Evolutionary conservation across 30 jellyfish, hydroid and myxozoan genomes (phyloP).

Genomic region (Chrysaora quinquecirrha): DNA sequence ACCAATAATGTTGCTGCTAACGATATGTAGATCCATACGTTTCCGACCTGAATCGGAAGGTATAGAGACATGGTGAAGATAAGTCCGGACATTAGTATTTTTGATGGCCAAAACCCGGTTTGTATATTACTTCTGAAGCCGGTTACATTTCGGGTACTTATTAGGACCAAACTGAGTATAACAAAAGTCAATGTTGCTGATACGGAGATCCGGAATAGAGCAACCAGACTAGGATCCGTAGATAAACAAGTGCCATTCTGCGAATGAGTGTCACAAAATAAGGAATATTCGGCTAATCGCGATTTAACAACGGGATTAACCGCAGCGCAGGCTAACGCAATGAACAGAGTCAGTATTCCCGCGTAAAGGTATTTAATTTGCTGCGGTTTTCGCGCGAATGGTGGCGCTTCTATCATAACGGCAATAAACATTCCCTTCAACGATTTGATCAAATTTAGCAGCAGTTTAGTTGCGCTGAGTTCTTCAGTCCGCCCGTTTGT

Average conservation of each 20-base stretch:
- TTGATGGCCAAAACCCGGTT: constrained; percentile 88
- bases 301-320: constrained; percentile 36
- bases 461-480: background rate
- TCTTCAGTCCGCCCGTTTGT: constrained; percentile 13
- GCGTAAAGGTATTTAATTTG: constrained; percentile 30
- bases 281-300: constrained; percentile 43
- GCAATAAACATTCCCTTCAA: background rate
- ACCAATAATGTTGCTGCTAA: constrained; percentile 64
- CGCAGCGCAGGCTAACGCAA: constrained; percentile 10
- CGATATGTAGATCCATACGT: constrained; percentile 75
- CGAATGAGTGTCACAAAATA: constrained; percentile 55
- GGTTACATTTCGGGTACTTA: constrained; percentile 9
- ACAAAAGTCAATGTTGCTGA: constrained; percentile 56
- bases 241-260: constrained; percentile 65
- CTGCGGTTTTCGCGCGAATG: background rate
- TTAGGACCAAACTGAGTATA: constrained; percentile 21
- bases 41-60: constrained; percentile 56
- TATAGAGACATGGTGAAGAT: constrained; percentile 26
- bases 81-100: constrained; percentile 39
- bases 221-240: constrained; percentile 77
- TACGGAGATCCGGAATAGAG: constrained; percentile 57
- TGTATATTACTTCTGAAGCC: constrained; percentile 60
- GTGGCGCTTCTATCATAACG: constrained; percentile 45
- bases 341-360: constrained; percentile 17
- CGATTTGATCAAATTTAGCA: constrained; percentile 11